phyloP scores from a whole-genome alignment of 2,113 vertebrate species.

The Myrmophylax atrothorax region DNA sequence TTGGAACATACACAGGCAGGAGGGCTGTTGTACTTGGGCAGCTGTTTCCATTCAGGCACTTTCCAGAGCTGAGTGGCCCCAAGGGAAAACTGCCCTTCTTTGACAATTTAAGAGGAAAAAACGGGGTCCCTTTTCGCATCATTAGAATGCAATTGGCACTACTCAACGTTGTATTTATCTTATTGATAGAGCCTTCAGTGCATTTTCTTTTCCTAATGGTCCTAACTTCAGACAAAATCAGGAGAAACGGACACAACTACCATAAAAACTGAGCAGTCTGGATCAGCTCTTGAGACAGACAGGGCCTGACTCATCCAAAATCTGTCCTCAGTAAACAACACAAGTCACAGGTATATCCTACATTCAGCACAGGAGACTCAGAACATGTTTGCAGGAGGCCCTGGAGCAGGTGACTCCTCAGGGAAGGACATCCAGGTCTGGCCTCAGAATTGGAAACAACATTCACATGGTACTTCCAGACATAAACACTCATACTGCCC shows the following conservation, averaged over 20 bases:
- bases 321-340: background rate
- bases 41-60: background rate
- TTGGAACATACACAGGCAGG: background rate
- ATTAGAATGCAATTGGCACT: background rate
- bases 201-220: background rate
- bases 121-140: background rate
- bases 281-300: background rate
- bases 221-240: background rate
- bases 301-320: background rate
- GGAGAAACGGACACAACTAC: background rate
- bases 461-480: background rate
- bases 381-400: background rate
- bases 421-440: background rate
- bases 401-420: background rate
- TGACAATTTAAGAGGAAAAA: background rate
- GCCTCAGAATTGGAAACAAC: background rate
- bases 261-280: accelerated
- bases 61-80: background rate
- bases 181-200: background rate
- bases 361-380: background rate
- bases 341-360: background rate
- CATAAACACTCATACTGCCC: background rate
- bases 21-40: background rate
- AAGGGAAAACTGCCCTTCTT: background rate
- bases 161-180: background rate